A percentile compares a stretch with the other conserved stretches of the same genome.
Evolutionary conservation across 2,113 vertebrate species (phyloP).

Genomic region (Rafetus swinhoei): DNA sequence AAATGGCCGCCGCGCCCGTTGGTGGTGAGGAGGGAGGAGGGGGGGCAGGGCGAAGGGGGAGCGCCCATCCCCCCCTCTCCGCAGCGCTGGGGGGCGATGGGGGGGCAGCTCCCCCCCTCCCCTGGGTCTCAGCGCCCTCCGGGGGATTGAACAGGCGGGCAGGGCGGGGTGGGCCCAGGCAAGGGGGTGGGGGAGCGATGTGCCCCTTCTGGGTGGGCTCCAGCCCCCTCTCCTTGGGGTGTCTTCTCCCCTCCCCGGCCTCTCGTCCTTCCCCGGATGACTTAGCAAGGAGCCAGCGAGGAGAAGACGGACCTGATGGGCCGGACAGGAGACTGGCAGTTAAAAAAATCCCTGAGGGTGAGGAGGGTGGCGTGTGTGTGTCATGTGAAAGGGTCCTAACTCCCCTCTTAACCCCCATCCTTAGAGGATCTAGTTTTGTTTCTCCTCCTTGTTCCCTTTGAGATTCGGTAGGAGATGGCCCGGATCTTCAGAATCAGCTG

Average conservation of each 20-base stretch:
- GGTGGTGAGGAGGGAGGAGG: constrained; percentile 69
- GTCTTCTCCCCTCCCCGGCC: background rate
- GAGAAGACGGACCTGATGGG: background rate
- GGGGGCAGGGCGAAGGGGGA: constrained; percentile 3
- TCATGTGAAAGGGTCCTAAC: too few relatives aligned
- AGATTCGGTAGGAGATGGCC: background rate
- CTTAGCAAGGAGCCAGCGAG: constrained; percentile 56
- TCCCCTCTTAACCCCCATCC: background rate
- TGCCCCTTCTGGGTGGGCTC: background rate
- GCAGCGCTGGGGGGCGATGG: background rate
- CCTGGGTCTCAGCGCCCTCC: background rate
- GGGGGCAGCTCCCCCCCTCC: background rate
- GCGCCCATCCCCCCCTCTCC: background rate
- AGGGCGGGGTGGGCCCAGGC: constrained; percentile 35
- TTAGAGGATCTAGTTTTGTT: background rate
- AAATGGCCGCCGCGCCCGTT: constrained; percentile 81
- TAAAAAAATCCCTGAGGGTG: accelerated
- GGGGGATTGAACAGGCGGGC: constrained; percentile 74
- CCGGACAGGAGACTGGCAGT: accelerated
- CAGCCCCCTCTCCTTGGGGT: background rate
- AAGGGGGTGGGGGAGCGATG: constrained; percentile 59
- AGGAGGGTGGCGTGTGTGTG: background rate
- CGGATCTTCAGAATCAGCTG: background rate
- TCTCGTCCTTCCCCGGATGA: constrained; percentile 2
- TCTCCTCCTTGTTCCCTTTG: background rate